Evolutionary conservation across 2,797 vertebrate genomes (phyloP), one percentile per base, ranked within the genome.

Genomic region (Phrynocephalus guinanensis): DNA sequence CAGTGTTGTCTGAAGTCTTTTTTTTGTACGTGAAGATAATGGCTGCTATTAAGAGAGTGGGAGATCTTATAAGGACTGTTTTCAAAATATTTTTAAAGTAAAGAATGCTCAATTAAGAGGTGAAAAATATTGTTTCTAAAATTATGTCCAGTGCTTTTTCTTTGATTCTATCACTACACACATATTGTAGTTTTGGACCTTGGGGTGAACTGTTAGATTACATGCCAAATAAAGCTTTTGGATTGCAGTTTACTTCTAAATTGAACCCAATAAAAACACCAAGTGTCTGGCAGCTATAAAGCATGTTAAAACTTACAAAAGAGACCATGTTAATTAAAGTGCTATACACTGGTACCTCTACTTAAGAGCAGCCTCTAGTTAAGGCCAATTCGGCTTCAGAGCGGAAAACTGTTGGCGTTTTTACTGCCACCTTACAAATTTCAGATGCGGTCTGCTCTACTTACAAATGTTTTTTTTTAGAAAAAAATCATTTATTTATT

Each of bases 181-280:
- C 30, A 26, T 30, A 16, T 71, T 83, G 50, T 30, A 79, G 52
- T n/a, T 33, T 85, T 87, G 87, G 89, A 79, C 0, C 0, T 88
- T 90, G 83, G 91, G 85, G 89, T 87, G 85, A 92, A 89, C 89
- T 89, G 72, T 86, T 3, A 1, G 66, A 90, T 72, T 92, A 78
- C 52, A 84, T 90, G 92, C 79, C 92, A 94, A 95, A 94, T 90
- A 92, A 95, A 94, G 94, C 92, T 94, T 89, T 90, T 66, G 76
- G 90, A 91, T 79, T 93, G 91, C 90, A 92, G 86, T 90, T 90
- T 93, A 80, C 92, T 95, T 93, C 90, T 90, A 92, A 93, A 84
- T 68, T 44, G n/a, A 79, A 85, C 67, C 87, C 86, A 91, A 63
- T 91, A 93, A 24, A 95, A 87, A 86, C 86, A 89, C 88, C 84